phyloP scores from a whole-genome alignment of 2,888 invertebrate species.

The Thumatha senex region DNA sequence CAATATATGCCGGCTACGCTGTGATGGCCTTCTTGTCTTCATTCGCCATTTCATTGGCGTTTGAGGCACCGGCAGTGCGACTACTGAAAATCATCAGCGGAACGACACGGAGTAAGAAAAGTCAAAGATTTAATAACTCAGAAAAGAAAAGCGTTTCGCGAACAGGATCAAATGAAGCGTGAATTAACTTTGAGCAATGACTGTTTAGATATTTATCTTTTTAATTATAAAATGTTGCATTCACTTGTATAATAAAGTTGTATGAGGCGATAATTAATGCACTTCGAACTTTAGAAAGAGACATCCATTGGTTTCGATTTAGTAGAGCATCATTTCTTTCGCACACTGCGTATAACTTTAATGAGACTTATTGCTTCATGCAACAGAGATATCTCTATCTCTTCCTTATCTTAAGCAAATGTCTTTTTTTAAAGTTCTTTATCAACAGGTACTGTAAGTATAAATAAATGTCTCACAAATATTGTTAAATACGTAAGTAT shows the following conservation, averaged over 20 bases:
- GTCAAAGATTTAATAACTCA: constrained; percentile 37
- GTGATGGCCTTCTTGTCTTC: constrained; percentile 90
- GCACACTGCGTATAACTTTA: too few species aligned
- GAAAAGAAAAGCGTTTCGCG: constrained; percentile 3
- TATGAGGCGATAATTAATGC: too few species aligned
- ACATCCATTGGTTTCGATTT: too few species aligned
- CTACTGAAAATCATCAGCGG: constrained; percentile 87
- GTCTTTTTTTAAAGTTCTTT: too few species aligned
- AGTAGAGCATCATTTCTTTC: too few species aligned
- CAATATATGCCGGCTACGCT: constrained; percentile 89
- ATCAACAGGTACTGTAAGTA: too few species aligned
- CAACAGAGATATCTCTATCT: too few species aligned
- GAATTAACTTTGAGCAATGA: constrained; percentile 15
- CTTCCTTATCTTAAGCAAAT: too few species aligned
- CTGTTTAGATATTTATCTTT: neutral
- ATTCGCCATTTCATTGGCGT: constrained; percentile 89
- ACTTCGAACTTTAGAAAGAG: too few species aligned
- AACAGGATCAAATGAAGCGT: constrained; percentile 1
- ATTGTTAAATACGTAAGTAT: neutral
- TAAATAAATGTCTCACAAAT: neutral
- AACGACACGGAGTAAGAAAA: constrained; percentile 58
- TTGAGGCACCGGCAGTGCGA: constrained; percentile 92
- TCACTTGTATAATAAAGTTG: neutral
- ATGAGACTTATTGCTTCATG: too few species aligned
- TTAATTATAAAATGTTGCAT: neutral